Conservation (phyloP, 2,888 invertebrate species). For the Corbicula japonica region DNA sequence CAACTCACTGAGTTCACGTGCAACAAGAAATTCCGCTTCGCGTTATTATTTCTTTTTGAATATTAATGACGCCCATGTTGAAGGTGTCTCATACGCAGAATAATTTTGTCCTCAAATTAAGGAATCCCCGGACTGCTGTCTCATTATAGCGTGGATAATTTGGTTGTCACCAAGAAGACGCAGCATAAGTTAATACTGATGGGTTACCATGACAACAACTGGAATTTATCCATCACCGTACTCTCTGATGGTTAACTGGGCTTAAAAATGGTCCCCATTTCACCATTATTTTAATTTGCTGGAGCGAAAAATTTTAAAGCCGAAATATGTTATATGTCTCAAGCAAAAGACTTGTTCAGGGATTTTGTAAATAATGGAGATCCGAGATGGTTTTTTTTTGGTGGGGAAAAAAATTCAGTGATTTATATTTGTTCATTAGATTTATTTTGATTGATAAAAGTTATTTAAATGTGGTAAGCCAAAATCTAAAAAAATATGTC, state of each 20-base stretch:
- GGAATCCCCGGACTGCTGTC: conserved; percentile 42
- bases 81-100: conserved; percentile 6
- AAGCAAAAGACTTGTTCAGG: too few species aligned
- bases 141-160: conserved; percentile 52
- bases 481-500: too few species aligned
- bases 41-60: conserved; percentile 18
- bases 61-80: conserved; percentile 33
- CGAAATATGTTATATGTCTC: too few species aligned
- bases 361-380: too few species aligned
- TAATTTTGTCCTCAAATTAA: conserved; percentile 36
- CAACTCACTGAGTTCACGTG: conserved; percentile 7
- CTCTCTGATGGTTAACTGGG: conserved; percentile 33
- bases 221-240: conserved; percentile 28
- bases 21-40: conserved; percentile 14
- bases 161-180: conserved; percentile 49
- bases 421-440: too few species aligned
- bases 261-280: conserved; percentile 24
- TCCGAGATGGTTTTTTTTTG: too few species aligned
- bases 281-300: conserved; percentile 26
- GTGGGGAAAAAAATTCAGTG: too few species aligned
- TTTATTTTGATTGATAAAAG: too few species aligned
- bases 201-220: conserved; percentile 40
- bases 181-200: conserved; percentile 55
- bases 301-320: conserved; percentile 15
- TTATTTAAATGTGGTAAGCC: too few species aligned